Base-by-base conservation (phyloP, 2,888 invertebrate genomes). In the Campoplex capitator region DNA sequence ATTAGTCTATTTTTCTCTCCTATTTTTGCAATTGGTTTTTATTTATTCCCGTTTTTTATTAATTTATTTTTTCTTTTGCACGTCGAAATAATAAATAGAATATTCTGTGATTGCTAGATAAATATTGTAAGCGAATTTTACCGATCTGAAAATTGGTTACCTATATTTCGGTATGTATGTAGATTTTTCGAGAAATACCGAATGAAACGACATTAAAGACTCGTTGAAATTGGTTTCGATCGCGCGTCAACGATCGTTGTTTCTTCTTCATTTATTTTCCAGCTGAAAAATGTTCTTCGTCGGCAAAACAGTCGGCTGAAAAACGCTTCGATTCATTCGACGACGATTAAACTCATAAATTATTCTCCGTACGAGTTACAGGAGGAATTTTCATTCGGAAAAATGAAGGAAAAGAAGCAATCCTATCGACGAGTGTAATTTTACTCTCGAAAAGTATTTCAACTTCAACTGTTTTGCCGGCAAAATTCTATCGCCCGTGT, bases 1-100 rank as follows among this genome's bases (percentile, higher is more conserved):
- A 87, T 87, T 87, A 82, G 84, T 87, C 84, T 87, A 84, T 87
- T 84, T 79, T 70, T 84, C 82, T 82, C 87, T 82, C 87, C 81
- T 87, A 81, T 78, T 45, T 54, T 70, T 84, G 73, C 81, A 74
- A 77, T 86, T 70, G 77, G 38, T 84, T 56, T 58, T 78, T 9
- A 23, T 74, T 65, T 62, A 77, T 51, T 74, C 54, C 56, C 58
- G 56, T 54, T 70, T 70, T 32, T 38, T 45, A 28, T n/a, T n/a
- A n/a, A n/a, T 13, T 42, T 79, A 68, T 56, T 23, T 23, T 23
- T 62, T 28, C 8, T 45, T 79, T 74, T 58, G 11, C 58, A 67
- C 65, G 68, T 76, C 54, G 42, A 71, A 84, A 78, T 28, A 48
- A 84, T 83, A 48, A 76, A 65, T 65, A 38, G 45, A 62, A 70